Evolutionary conservation across 2,797 vertebrate genomes (phyloP).

Genomic region (Pipistrellus pygmaeus): DNA sequence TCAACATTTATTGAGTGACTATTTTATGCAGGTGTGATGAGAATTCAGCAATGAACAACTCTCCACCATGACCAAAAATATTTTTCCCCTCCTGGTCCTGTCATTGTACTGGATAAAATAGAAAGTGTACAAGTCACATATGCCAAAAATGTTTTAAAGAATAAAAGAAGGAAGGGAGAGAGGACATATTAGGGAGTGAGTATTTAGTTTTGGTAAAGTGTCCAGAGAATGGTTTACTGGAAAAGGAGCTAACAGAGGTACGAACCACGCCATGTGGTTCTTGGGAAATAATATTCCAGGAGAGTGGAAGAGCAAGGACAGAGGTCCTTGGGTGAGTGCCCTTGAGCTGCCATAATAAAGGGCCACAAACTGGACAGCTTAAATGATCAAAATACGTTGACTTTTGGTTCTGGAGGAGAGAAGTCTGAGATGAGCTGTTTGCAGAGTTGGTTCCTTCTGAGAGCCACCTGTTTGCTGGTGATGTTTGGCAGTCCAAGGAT

Average conservation of each 20-base stretch:
- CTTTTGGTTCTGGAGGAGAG: not conserved
- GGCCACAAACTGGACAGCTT: not conserved
- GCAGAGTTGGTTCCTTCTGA: not conserved
- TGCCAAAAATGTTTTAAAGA: not conserved
- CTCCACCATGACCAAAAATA: rapidly evolving
- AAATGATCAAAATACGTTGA: not conserved
- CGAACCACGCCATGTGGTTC: not conserved
- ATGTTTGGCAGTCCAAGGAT: not conserved
- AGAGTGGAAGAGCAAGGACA: not conserved
- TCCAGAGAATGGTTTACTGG: not conserved
- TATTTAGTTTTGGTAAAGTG: not conserved
- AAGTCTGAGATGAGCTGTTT: not conserved
- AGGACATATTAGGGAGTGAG: not conserved
- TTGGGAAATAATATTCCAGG: not conserved
- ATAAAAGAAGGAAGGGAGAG: not conserved
- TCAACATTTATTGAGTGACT: not conserved
- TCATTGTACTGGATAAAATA: not conserved
- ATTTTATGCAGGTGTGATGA: not conserved
- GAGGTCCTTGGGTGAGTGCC: not conserved
- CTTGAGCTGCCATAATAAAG: not conserved
- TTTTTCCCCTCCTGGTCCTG: not conserved
- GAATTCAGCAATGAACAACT: not conserved
- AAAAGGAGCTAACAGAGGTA: not conserved
- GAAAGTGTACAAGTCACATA: not conserved
- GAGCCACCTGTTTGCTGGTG: not conserved